These are phyloP conservation scores for Catostomus latipinnis DNA, from an alignment of 2,797 vertebrate genomes.

Conservation along the genomic window DNA sequence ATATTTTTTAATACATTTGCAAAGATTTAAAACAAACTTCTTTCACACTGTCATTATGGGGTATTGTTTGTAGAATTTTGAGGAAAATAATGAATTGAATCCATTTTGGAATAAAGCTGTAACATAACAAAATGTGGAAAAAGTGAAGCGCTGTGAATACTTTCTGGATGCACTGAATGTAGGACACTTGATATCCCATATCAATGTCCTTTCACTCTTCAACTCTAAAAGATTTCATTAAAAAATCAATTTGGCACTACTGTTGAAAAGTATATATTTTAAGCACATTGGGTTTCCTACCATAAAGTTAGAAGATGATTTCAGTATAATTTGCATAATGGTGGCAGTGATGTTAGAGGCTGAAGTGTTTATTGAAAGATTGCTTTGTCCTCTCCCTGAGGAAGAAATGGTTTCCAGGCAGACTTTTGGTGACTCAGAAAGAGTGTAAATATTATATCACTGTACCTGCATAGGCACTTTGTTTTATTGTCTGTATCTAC, in stretches of 20 bases:
- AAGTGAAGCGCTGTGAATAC: too few species aligned
- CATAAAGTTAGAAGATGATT: neutral
- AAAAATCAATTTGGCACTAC: neutral
- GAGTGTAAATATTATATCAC: constrained; percentile 60
- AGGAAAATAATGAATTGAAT: too few species aligned
- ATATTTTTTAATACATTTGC: too few species aligned
- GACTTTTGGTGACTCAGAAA: constrained; percentile 53
- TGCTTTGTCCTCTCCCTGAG: constrained; percentile 47
- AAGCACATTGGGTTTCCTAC: neutral
- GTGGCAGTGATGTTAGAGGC: constrained; percentile 4
- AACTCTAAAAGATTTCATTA: neutral
- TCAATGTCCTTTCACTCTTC: too few species aligned
- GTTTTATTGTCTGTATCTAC: constrained; percentile 53
- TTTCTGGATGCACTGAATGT: too few species aligned
- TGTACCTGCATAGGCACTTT: constrained; percentile 53
- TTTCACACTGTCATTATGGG: too few species aligned
- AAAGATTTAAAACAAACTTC: too few species aligned
- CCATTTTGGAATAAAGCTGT: too few species aligned
- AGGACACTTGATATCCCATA: too few species aligned
- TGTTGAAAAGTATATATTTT: neutral
- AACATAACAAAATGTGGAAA: too few species aligned
- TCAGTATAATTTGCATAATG: neutral
- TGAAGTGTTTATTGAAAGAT: constrained; percentile 47
- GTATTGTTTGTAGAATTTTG: too few species aligned
- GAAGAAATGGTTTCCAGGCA: constrained; percentile 53